phyloP scores from a whole-genome alignment of 2,888 invertebrate species.

The Tinea semifulvella region DNA sequence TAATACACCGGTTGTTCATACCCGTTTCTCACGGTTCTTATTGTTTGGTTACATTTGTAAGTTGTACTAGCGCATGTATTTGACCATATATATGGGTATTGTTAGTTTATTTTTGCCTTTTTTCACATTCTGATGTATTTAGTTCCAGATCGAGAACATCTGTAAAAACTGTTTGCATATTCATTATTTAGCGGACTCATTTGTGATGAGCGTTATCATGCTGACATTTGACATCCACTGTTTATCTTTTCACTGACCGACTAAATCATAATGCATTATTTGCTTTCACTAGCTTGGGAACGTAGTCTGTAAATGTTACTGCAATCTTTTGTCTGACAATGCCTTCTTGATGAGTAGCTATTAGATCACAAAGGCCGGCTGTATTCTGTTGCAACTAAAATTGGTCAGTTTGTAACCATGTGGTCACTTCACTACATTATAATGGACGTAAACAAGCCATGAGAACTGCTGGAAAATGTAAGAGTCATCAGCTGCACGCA shows the following conservation, averaged over 20 bases:
- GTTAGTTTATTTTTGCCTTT: not conserved
- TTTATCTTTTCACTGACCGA: conserved; percentile 21
- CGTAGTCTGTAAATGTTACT: conserved; percentile 13
- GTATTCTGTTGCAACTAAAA: conserved; percentile 1
- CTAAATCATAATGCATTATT: conserved; percentile 18
- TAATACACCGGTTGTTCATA: not conserved
- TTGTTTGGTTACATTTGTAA: not conserved
- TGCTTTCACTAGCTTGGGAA: conserved; percentile 22
- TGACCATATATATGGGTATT: not conserved
- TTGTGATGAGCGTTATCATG: conserved; percentile 6
- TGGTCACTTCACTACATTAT: not conserved
- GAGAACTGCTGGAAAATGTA: conserved; percentile 8
- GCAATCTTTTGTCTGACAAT: conserved; percentile 11
- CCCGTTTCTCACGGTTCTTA: not conserved
- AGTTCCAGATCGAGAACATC: too few species aligned
- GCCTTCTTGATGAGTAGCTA: conserved; percentile 8
- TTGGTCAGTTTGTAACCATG: not conserved
- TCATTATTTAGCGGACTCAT: not conserved
- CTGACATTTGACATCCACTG: conserved; percentile 16
- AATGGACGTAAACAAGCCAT: conserved; percentile 1
- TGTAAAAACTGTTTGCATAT: not conserved
- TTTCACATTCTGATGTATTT: not conserved
- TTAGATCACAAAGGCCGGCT: conserved; percentile 17
- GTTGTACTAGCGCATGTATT: conserved; percentile 2
- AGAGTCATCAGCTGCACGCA: conserved; percentile 6